Evolutionary conservation across 2,797 vertebrate genomes (phyloP).

Genomic region (Tadarida brasiliensis): DNA sequence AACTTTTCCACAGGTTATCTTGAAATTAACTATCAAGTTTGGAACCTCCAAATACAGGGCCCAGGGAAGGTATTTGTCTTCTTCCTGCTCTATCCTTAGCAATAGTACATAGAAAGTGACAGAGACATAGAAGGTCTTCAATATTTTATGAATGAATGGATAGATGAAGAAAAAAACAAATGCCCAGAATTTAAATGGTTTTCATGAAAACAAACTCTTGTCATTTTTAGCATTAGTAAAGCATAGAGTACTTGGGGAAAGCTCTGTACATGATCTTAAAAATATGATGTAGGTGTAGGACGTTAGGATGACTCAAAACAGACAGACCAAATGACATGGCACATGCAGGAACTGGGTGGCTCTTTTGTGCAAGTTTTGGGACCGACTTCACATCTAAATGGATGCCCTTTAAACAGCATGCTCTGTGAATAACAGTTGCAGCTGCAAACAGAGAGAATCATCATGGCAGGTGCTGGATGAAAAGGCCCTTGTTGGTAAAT

Average conservation of each 20-base stretch:
- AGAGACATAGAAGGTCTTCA: neutral
- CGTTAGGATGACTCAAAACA: neutral
- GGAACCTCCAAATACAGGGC: neutral
- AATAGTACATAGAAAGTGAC: neutral
- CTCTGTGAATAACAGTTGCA: conserved; percentile 28
- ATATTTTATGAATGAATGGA: neutral
- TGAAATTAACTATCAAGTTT: neutral
- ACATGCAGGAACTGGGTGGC: neutral
- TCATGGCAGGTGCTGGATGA: neutral
- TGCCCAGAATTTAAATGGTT: neutral
- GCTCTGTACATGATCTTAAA: neutral
- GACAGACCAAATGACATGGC: neutral
- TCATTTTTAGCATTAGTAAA: neutral
- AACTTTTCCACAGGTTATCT: neutral
- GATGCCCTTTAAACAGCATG: neutral
- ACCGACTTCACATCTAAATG: neutral
- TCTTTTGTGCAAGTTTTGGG: neutral
- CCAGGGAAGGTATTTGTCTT: neutral
- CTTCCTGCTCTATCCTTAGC: neutral
- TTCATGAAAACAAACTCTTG: neutral
- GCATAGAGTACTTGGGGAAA: neutral
- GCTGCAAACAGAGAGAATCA: conserved; percentile 29
- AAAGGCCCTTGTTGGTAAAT: conserved; percentile 17
- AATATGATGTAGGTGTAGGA: neutral
- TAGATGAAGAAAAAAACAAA: neutral